Base-by-base conservation (phyloP, 2,797 vertebrate genomes). In the Dendrocincla fuliginosa region DNA sequence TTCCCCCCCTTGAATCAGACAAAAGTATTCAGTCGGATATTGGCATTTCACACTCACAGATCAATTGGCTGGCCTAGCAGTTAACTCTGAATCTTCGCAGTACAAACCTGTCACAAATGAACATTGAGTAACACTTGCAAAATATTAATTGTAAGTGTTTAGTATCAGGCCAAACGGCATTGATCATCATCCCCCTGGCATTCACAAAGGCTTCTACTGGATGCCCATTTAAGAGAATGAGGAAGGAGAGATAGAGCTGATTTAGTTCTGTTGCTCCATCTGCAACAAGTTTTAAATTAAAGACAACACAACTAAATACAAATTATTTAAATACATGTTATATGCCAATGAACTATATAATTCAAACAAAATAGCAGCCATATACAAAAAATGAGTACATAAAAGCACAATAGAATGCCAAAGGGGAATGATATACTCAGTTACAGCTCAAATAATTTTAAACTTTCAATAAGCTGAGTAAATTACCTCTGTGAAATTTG, bases 1-100 rank as follows among this genome's bases (percentile, higher is more conserved):
- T 2, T 0, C 5, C 27, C 50, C 41, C 44, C 7, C 55, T 57
- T 41, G 10, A 60, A 55, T 83, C 8, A 13, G 70, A 64, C 1
- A 5, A 2, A 37, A 69, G 69, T 11, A 17, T 77, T 89, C 57
- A 42, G 27, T 82, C 4, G 14, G 64, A 68, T 71, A 89, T 22
- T 47, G 84, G 82, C 65, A 19, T 76, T 88, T 96, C 73, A 76
- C 44, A 25, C 57, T 81, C 25, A 16, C 47, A 8, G 70, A 53
- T 93, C 85, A 88, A 90, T 95, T 89, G 90, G 71, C 46, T 37
- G 56, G 39, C 71, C 83, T 44, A 57, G 64, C 89, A 95, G 92
- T 89, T 90, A 87, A 83, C 61, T 84, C 80, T 44, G 67, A 79
- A 69, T 67, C 52, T 87, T 71, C 87, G 67, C 77, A 59, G 16